A percentile compares a stretch with the other conserved stretches of the same genome.
These are phyloP conservation scores for Triops longicaudatus DNA, from an alignment of 1,140 invertebrate species.

Conservation along the genomic window DNA sequence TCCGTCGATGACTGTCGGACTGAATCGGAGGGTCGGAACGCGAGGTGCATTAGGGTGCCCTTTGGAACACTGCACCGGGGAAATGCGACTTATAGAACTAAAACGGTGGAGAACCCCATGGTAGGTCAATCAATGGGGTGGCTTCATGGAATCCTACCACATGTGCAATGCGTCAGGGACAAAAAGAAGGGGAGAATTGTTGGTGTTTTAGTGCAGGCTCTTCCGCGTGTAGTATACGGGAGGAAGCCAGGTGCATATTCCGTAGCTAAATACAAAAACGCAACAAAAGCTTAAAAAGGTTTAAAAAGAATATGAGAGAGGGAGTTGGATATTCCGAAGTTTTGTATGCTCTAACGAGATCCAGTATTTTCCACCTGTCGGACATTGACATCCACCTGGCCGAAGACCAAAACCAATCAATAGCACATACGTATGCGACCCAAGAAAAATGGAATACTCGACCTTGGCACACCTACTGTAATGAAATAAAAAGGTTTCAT, in stretches of 20 bases:
- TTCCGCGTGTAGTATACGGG: not conserved
- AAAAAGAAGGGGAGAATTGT: not conserved
- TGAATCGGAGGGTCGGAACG: not conserved
- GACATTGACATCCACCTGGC: not conserved
- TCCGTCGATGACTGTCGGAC: not conserved
- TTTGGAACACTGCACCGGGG: not conserved
- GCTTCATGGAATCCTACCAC: constrained; percentile 1
- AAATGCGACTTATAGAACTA: not conserved
- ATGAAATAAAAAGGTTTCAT: not conserved
- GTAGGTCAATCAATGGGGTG: constrained; percentile 4
- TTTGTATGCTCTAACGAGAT: not conserved
- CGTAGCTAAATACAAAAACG: not conserved
- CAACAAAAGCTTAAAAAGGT: not conserved
- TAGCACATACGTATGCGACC: not conserved
- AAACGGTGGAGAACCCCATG: not conserved
- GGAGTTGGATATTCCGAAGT: not conserved
- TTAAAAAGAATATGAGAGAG: not conserved
- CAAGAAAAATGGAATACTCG: not conserved
- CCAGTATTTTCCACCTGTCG: not conserved
- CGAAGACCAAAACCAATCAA: constrained; percentile 1
- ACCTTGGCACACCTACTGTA: not conserved
- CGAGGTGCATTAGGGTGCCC: not conserved
- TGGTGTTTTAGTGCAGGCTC: not conserved
- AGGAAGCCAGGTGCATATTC: constrained; percentile 9
- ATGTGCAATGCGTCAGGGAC: not conserved